phyloP scores from a whole-genome alignment of 2,113 vertebrate species.

The Sisor rabdophorus region DNA sequence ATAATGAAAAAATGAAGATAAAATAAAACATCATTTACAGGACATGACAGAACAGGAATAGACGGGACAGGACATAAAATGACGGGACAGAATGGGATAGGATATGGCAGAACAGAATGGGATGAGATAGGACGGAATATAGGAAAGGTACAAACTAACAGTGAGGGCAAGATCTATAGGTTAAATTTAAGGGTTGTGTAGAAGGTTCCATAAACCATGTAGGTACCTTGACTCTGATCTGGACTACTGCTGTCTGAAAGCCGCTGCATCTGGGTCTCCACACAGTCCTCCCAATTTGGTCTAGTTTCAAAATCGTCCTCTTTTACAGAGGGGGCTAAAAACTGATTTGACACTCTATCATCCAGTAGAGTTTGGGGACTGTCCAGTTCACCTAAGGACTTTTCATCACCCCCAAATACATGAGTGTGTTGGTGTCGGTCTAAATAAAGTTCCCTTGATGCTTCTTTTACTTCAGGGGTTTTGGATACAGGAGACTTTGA shows the following conservation, averaged over 20 bases:
- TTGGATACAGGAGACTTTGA: conserved; percentile 66
- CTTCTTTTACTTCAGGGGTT: conserved; percentile 65
- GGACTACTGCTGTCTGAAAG: conserved; percentile 86
- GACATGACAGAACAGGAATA: neutral
- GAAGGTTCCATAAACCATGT: conserved; percentile 52
- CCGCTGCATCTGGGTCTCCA: conserved; percentile 97
- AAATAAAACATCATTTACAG: conserved; percentile 11
- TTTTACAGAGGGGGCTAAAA: conserved; percentile 71
- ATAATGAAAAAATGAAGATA: conserved; percentile 46
- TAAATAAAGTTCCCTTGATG: conserved; percentile 49
- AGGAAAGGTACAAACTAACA: conserved; percentile 41
- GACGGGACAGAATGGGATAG: neutral
- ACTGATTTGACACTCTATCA: conserved; percentile 71
- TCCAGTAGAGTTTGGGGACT: conserved; percentile 79
- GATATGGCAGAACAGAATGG: conserved; percentile 38
- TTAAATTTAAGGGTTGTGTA: conserved; percentile 55
- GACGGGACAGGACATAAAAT: neutral
- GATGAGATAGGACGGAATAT: conserved; percentile 68
- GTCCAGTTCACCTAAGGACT: conserved; percentile 77
- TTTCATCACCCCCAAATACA: conserved; percentile 52
- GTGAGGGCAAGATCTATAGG: conserved; percentile 62
- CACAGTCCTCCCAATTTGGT: conserved; percentile 87
- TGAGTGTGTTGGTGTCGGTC: conserved; percentile 25
- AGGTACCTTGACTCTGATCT: conserved; percentile 87
- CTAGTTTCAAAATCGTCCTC: conserved; percentile 93